These are phyloP conservation scores for Larimichthys crocea DNA, from an alignment of 2,113 vertebrate genomes.

Conservation along the genomic window DNA sequence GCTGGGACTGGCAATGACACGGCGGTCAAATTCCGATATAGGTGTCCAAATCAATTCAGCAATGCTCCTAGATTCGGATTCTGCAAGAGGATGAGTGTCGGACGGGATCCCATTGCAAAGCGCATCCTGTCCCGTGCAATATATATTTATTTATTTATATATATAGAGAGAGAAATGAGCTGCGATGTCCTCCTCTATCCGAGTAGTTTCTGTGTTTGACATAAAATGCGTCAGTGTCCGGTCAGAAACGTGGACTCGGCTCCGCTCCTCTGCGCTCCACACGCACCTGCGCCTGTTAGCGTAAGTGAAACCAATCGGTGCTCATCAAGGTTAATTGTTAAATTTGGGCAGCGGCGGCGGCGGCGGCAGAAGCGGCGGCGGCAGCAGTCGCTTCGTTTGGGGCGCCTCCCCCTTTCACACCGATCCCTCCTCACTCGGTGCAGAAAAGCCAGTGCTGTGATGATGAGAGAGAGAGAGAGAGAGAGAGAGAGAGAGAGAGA, in stretches of 20 bases:
- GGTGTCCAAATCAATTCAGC: conserved; percentile 60
- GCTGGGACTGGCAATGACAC: conserved; percentile 72
- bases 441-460: conserved; percentile 35
- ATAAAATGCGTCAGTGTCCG: conserved; percentile 69
- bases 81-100: conserved; percentile 7
- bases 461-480: conserved; percentile 15
- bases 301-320: conserved; percentile 71
- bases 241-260: conserved; percentile 30
- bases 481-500: too few species aligned
- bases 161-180: background rate
- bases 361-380: too few species aligned
- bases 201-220: conserved; percentile 41
- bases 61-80: conserved; percentile 47
- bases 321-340: conserved; percentile 81
- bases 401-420: conserved; percentile 63
- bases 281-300: conserved; percentile 70
- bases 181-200: conserved; percentile 32
- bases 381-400: conserved; percentile 44
- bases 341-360: conserved; percentile 18
- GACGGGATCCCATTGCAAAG: conserved; percentile 53
- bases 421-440: conserved; percentile 51
- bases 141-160: too few species aligned
- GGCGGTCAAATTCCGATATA: conserved; percentile 73
- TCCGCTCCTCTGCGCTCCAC: conserved; percentile 60
- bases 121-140: conserved; percentile 59